These are phyloP conservation scores for Rhogogaster chlorosoma DNA, from an alignment of 2,888 invertebrate species.

Conservation along the genomic window DNA sequence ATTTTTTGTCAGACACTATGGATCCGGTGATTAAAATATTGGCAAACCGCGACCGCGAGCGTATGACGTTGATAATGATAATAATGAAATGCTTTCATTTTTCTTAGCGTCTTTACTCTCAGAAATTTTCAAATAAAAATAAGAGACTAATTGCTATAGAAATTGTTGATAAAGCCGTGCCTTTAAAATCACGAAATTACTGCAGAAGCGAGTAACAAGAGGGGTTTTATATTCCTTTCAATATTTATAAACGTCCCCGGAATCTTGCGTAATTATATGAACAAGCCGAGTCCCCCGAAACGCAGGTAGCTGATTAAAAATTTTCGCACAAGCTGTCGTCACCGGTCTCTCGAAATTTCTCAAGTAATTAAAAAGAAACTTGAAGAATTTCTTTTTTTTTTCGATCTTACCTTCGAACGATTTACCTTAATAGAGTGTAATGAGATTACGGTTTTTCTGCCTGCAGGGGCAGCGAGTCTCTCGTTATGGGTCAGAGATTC, in stretches of 20 bases:
- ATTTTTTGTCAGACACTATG: neutral
- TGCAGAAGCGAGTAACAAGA: neutral
- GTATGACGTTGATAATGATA: neutral
- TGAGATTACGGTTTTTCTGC: neutral
- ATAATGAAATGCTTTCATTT: neutral
- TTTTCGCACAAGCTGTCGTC: slow-evolving; percentile 3
- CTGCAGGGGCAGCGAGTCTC: too few relatives aligned
- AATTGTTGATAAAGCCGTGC: neutral
- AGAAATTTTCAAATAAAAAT: neutral
- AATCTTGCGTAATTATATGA: neutral
- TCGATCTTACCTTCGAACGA: neutral
- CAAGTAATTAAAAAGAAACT: slow-evolving; percentile 1
- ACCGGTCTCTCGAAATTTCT: neutral
- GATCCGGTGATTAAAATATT: neutral
- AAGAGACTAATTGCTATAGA: neutral
- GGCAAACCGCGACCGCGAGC: neutral
- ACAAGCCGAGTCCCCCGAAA: neutral
- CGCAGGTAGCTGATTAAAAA: slow-evolving; percentile 27
- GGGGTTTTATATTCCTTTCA: neutral
- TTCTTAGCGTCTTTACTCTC: neutral
- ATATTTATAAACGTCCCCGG: neutral
- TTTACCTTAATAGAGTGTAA: neutral
- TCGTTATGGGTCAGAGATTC: neutral
- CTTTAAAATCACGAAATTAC: neutral
- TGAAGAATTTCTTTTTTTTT: neutral